Evolutionary conservation across 2,797 vertebrate genomes (phyloP).

Genomic region (Leptodactylus fallax): DNA sequence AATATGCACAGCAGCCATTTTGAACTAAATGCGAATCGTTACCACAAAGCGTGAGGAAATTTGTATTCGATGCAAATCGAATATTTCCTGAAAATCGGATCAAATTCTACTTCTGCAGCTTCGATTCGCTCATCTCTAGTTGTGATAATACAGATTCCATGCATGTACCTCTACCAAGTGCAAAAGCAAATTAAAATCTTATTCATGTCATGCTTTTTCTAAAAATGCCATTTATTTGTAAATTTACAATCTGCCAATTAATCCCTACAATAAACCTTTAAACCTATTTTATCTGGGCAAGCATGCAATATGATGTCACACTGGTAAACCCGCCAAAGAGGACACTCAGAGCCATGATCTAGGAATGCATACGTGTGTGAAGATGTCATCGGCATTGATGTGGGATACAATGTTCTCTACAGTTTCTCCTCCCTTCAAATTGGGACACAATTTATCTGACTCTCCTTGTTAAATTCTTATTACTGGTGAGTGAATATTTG

Average conservation of each 20-base stretch:
- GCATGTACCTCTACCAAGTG: no score
- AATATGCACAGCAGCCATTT: no score
- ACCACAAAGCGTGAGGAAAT: no score
- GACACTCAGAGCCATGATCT: background rate
- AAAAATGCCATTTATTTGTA: background rate
- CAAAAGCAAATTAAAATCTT: no score
- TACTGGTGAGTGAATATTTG: constrained; percentile 50
- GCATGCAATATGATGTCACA: constrained; percentile 9
- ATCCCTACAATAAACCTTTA: background rate
- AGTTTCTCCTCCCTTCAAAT: constrained; percentile 20
- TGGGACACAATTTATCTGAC: constrained; percentile 45
- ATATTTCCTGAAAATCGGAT: no score
- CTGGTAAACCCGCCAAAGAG: background rate
- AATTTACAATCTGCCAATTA: background rate
- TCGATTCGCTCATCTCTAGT: no score
- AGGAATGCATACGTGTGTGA: constrained; percentile 13
- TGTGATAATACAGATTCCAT: no score
- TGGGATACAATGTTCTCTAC: constrained; percentile 6
- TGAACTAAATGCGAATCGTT: no score
- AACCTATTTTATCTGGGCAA: background rate
- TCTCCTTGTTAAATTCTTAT: constrained; percentile 52
- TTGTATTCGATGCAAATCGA: no score
- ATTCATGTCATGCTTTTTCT: no score
- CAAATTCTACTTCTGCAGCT: no score
- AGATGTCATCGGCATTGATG: constrained; percentile 8